These are phyloP conservation scores for Echinops telfairi DNA, from an alignment of 2,113 vertebrate species.

Conservation along the genomic window DNA sequence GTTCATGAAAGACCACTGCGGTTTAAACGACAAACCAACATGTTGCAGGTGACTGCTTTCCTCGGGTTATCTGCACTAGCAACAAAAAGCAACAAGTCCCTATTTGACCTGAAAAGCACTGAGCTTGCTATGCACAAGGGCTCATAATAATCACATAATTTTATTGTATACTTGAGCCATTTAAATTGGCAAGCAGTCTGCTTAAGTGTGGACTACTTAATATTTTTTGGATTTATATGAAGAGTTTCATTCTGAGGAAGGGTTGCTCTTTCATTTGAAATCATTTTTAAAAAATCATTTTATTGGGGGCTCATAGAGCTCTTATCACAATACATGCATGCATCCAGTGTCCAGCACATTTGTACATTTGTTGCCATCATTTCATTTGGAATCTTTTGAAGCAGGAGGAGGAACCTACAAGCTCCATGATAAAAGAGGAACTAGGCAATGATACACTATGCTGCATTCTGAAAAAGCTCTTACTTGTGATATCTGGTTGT, in stretches of 20 bases:
- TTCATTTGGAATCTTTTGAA: background rate
- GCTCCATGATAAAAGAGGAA: background rate
- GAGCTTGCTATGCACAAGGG: accelerated
- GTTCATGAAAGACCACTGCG: constrained; percentile 94
- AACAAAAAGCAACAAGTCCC: background rate
- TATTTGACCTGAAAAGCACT: background rate
- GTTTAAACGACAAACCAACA: background rate
- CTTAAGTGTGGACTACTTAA: background rate
- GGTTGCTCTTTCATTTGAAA: background rate
- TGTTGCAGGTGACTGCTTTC: background rate
- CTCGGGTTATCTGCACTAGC: background rate
- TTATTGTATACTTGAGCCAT: background rate
- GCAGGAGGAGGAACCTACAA: background rate
- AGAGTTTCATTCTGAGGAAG: constrained; percentile 1
- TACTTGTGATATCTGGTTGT: constrained; percentile 93
- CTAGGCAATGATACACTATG: accelerated
- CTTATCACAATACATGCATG: no score
- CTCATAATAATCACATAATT: background rate
- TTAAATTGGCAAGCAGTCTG: background rate
- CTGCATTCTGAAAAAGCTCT: constrained; percentile 10
- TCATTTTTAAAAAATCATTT: no score
- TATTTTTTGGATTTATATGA: background rate
- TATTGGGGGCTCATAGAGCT: no score
- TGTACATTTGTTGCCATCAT: no score
- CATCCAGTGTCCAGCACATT: no score